Conservation (phyloP, 2,797 vertebrate species). For the Acestrorhynchus altus region DNA sequence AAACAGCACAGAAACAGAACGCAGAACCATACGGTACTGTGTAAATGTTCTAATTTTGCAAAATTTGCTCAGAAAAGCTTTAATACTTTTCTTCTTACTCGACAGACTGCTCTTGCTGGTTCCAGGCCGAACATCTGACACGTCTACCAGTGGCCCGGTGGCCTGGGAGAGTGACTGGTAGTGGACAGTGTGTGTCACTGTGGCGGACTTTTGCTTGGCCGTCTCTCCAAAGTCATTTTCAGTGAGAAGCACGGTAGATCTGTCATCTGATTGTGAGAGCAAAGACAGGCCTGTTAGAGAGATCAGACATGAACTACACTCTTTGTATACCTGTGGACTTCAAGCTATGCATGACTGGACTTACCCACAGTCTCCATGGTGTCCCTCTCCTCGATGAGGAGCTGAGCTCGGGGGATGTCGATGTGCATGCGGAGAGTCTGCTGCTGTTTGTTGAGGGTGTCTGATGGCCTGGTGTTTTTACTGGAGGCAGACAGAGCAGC, state of each 20-base stretch:
- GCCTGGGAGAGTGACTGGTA: conserved; percentile 97
- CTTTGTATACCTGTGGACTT: not conserved
- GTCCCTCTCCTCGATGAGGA: conserved; percentile 96
- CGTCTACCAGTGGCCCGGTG: conserved; percentile 94
- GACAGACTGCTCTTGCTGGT: conserved; percentile 87
- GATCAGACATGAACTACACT: not conserved
- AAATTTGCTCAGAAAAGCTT: too few relatives aligned
- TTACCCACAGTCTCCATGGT: conserved; percentile 98
- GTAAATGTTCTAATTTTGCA: not conserved
- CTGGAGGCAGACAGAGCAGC: conserved; percentile 71
- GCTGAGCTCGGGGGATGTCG: conserved; percentile 95
- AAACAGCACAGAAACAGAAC: not conserved
- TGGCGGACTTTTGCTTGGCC: conserved; percentile 95
- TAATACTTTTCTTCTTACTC: conserved; percentile 12
- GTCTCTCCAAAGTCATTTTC: conserved; percentile 97
- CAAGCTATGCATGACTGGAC: conserved; percentile 28
- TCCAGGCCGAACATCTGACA: conserved; percentile 95
- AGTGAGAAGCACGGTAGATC: conserved; percentile 94
- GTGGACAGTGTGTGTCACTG: conserved; percentile 96
- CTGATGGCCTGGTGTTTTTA: conserved; percentile 96
- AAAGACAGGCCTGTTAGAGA: conserved; percentile 2
- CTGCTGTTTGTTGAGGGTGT: conserved; percentile 95
- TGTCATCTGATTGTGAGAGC: conserved; percentile 82
- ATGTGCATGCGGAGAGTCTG: conserved; percentile 98
- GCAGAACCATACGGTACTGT: not conserved